These are phyloP conservation scores for Corvus hawaiiensis DNA, from an alignment of 2,113 vertebrate genomes.

Conservation along the genomic window DNA sequence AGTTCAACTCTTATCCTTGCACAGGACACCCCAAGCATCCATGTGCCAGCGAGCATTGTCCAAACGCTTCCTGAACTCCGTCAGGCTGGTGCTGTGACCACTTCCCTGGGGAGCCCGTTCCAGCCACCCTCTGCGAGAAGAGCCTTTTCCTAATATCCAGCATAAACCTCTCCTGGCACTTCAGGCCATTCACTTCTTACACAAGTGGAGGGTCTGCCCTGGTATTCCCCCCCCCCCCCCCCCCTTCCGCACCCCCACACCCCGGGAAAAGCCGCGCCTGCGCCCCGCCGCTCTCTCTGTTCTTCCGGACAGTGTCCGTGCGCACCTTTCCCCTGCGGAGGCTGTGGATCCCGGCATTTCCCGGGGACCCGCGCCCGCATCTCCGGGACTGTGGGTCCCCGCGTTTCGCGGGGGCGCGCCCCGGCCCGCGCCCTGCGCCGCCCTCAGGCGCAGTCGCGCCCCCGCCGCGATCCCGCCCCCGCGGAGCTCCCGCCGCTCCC, in stretches of 20 bases:
- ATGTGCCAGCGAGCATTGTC: accelerated
- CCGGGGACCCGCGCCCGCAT: neutral
- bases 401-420: neutral
- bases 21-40: neutral
- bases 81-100: neutral
- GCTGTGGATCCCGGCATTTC: no score
- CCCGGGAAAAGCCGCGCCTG: neutral
- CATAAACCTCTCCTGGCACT: neutral
- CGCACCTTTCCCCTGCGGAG: neutral
- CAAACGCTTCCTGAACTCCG: neutral
- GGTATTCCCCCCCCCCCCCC: no score
- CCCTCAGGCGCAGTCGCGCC: neutral
- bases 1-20: no score
- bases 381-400: neutral
- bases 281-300: no score
- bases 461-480: neutral
- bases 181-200: no score
- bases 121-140: neutral
- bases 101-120: neutral
- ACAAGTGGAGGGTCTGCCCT: no score
- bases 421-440: neutral
- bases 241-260: no score
- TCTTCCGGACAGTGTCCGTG: neutral
- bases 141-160: neutral
- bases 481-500: neutral